A percentile compares a stretch with the other conserved stretches of the same genome.
These are phyloP conservation scores for Hermetia illucens DNA, from an alignment of 1,140 invertebrate genomes.

Conservation along the genomic window DNA sequence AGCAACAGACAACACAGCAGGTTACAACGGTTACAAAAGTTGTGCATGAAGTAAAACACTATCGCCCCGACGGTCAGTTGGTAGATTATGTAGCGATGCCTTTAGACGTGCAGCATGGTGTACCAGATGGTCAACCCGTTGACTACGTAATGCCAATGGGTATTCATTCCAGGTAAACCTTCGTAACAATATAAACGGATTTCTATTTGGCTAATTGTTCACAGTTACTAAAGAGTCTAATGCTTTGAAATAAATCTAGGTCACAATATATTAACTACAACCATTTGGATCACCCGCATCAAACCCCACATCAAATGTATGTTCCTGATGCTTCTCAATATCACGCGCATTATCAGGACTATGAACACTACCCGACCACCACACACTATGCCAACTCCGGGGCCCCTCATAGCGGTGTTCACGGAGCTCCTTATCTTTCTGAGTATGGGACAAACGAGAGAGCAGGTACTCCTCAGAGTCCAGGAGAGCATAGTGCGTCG, in stretches of 20 bases:
- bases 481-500: conserved; percentile 39
- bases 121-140: conserved; percentile 36
- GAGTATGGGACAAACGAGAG: conserved; percentile 22
- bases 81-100: conserved; percentile 33
- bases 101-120: conserved; percentile 35
- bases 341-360: conserved; percentile 25
- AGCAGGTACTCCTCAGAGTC: conserved; percentile 39
- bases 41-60: conserved; percentile 30
- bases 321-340: conserved; percentile 4
- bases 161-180: conserved; percentile 15
- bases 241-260: conserved; percentile 7
- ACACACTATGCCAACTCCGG: conserved; percentile 26
- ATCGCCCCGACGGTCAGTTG: conserved; percentile 34
- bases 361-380: conserved; percentile 36
- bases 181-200: too few relatives aligned
- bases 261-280: conserved; percentile 29
- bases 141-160: conserved; percentile 32
- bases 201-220: too few relatives aligned
- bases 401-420: conserved; percentile 3
- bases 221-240: too few relatives aligned
- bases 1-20: conserved; percentile 36
- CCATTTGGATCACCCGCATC: conserved; percentile 18
- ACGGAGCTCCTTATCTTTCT: background rate
- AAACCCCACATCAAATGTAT: conserved; percentile 25
- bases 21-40: conserved; percentile 42